Percentiles rank a stretch among this genome's conserved stretches.
phyloP scores from a whole-genome alignment of 2,888 invertebrate genomes.

The Vanessa cardui region DNA sequence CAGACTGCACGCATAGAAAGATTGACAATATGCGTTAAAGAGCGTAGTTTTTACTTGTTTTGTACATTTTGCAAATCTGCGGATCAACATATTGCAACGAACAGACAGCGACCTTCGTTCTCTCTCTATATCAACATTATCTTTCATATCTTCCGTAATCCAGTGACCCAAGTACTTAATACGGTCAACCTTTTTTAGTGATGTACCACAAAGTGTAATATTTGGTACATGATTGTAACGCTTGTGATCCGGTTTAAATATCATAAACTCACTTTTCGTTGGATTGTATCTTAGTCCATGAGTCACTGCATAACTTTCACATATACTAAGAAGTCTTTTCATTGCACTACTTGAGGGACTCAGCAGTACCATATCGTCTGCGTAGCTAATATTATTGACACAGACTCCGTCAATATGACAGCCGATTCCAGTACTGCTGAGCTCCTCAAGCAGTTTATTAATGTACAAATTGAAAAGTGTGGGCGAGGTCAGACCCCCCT shows the following conservation, averaged over 20 bases:
- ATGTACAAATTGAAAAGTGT: conserved; percentile 37
- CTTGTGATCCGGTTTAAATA: conserved; percentile 1
- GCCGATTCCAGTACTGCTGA: conserved; percentile 28
- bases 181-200: neutral
- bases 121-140: neutral
- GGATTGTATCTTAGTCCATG: conserved; percentile 8
- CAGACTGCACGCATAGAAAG: too few relatives aligned
- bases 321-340: conserved; percentile 7
- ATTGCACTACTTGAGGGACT: conserved; percentile 23
- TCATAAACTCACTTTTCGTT: neutral
- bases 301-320: conserved; percentile 6
- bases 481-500: conserved; percentile 32
- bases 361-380: conserved; percentile 36
- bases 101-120: neutral
- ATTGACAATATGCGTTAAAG: too few relatives aligned
- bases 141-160: neutral
- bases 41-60: too few relatives aligned
- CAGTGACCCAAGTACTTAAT: neutral
- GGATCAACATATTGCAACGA: conserved; percentile 1
- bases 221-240: neutral
- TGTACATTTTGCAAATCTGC: neutral
- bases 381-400: conserved; percentile 33
- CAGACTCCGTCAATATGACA: conserved; percentile 23
- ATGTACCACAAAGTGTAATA: neutral
- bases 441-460: conserved; percentile 28